A percentile compares a stretch with the other conserved stretches of the same genome.
These are phyloP conservation scores for Gymnothorax reevesii DNA, from an alignment of 2,797 vertebrate genomes.

Conservation along the genomic window DNA sequence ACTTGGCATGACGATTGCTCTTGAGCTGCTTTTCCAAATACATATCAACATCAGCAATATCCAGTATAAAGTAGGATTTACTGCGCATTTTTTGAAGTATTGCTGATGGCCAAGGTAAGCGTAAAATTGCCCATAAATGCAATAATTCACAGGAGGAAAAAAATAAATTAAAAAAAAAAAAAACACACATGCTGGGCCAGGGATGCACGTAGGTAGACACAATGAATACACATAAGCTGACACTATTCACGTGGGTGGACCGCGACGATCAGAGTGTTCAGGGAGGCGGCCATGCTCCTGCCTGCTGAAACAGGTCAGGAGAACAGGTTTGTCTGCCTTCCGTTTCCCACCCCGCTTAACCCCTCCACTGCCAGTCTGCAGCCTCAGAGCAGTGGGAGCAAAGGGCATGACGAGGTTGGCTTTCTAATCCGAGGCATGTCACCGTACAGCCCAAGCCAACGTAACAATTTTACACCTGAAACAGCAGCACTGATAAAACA, in stretches of 20 bases:
- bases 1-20: too few species aligned
- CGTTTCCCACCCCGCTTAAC: conserved; percentile 21
- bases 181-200: not conserved
- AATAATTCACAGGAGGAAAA: too few species aligned
- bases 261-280: not conserved
- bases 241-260: conserved; percentile 6
- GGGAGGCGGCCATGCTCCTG: conserved; percentile 7
- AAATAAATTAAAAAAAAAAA: too few species aligned
- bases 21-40: too few species aligned
- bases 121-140: too few species aligned
- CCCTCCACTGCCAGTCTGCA: conserved; percentile 32
- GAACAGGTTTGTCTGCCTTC: conserved; percentile 40
- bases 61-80: too few species aligned
- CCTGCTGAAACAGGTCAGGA: conserved; percentile 35
- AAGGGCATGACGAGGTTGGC: not conserved
- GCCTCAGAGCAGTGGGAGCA: conserved; percentile 4
- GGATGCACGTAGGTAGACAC: conserved; percentile 3
- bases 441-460: not conserved
- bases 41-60: too few species aligned
- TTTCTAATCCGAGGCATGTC: not conserved
- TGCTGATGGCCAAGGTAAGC: too few species aligned
- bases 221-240: not conserved
- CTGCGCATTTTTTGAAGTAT: too few species aligned
- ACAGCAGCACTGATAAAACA: not conserved
- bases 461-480: not conserved